Evolutionary conservation across 2,797 vertebrate species (phyloP), one percentile per base, ranked within the genome.

Genomic region (Coilia nasus): DNA sequence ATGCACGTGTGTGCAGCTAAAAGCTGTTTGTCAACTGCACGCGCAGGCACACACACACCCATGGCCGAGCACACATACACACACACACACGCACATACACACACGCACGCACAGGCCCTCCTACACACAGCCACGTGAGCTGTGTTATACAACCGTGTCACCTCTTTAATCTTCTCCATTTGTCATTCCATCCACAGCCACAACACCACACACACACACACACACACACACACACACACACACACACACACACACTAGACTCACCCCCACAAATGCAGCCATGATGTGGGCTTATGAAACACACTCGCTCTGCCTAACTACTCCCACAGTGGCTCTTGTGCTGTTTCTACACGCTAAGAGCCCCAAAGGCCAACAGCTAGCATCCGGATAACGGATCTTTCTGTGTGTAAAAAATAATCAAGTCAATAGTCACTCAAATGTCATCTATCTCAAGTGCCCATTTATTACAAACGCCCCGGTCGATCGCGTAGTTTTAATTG

Each of bases 1-100:
- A 50, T 83, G 78, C 59, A 19, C 84, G 83, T 84, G 50, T 83
- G 23, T 81, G 47, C 17, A 83, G 80, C 80, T 35, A 2, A 19
- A 15, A 17, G 31, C 67, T 75, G 28, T 71, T 28, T 75, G 15
- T 17, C 31, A 75, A 28, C 17, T 31, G 17, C 67, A 35, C 28
- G n/a, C 57, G 14, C 19, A 60, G 9, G 21, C 57, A 54, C 50
- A 54, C 50, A 54, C 50, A 54, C 50, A 54, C 50, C 3, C 50
- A 54, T 14, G 14, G 2, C 7, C 50, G 14, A 9, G 14, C 28
- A 60, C 57, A 60, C 57, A 60, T 19, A 60, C 19, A n/a, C 57
- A 60, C 17, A n/a, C 17, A 62, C 59, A 62, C 62, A 28, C 62
- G 23, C 62, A 64, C 62, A 64, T 11, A 23, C 46, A 25, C 60